phyloP scores from a whole-genome alignment of 2,888 invertebrate species.

The Ectemnius lituratus region DNA sequence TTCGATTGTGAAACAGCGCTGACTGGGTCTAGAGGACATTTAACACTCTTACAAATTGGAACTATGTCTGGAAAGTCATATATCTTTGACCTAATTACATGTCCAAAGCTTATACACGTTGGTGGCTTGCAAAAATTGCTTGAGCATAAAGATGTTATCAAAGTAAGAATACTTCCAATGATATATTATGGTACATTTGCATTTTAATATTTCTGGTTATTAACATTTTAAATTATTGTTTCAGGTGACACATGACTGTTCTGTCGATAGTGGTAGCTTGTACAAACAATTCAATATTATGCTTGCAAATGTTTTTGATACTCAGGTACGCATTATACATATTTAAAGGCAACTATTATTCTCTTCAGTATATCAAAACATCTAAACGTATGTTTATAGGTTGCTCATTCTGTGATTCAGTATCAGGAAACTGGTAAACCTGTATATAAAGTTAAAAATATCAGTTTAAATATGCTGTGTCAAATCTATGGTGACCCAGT shows the following conservation, averaged over 20 bases:
- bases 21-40: constrained; percentile 91
- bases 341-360: not conserved
- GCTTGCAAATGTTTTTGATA: constrained; percentile 92
- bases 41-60: constrained; percentile 92
- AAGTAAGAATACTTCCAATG: constrained; percentile 79
- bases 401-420: constrained; percentile 94
- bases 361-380: constrained; percentile 13
- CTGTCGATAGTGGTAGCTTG: constrained; percentile 93
- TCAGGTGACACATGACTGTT: constrained; percentile 92
- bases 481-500: constrained; percentile 92
- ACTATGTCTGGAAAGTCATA: constrained; percentile 90
- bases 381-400: constrained; percentile 76
- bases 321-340: constrained; percentile 81
- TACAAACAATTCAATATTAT: constrained; percentile 91
- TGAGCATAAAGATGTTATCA: constrained; percentile 89
- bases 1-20: constrained; percentile 97
- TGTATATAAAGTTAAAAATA: constrained; percentile 96
- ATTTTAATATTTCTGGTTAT: constrained; percentile 1
- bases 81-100: constrained; percentile 92
- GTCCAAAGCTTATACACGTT: constrained; percentile 87
- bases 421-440: constrained; percentile 93
- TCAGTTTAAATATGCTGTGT: constrained; percentile 94
- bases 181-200: not conserved
- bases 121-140: constrained; percentile 89
- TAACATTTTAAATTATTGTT: constrained; percentile 56